Conservation (phyloP, 37 sponge, comb jelly and placozoan species). For the Oopsacas minuta region DNA sequence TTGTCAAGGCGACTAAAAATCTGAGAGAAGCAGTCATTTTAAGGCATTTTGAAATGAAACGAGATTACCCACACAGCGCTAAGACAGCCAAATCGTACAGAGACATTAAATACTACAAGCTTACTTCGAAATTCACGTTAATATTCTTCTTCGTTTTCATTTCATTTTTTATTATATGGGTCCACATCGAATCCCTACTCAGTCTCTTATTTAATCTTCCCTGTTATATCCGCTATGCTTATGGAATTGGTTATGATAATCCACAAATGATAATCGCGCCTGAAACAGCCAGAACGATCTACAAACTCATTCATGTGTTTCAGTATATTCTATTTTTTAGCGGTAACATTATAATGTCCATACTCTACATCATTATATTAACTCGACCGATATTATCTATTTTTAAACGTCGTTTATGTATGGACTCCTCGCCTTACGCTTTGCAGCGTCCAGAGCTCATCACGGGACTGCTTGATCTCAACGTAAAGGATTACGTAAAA, state of each 20-base stretch:
- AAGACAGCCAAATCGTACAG: background rate
- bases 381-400: background rate
- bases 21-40: background rate
- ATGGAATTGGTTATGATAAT: background rate
- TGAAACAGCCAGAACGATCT: background rate
- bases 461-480: background rate
- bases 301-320: background rate
- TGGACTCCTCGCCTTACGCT: background rate
- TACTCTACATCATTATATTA: background rate
- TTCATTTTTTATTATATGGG: background rate
- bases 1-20: background rate
- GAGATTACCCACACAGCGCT: background rate
- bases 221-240: background rate
- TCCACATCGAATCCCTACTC: background rate
- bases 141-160: background rate
- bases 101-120: background rate
- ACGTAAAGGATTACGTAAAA: background rate
- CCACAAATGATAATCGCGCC: background rate
- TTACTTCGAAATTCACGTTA: background rate
- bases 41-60: background rate
- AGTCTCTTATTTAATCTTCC: background rate
- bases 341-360: background rate
- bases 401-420: background rate
- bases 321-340: background rate
- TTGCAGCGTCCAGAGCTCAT: background rate